Base-by-base conservation (phyloP, 1,140 invertebrate genomes). In the Lineus longissimus region DNA sequence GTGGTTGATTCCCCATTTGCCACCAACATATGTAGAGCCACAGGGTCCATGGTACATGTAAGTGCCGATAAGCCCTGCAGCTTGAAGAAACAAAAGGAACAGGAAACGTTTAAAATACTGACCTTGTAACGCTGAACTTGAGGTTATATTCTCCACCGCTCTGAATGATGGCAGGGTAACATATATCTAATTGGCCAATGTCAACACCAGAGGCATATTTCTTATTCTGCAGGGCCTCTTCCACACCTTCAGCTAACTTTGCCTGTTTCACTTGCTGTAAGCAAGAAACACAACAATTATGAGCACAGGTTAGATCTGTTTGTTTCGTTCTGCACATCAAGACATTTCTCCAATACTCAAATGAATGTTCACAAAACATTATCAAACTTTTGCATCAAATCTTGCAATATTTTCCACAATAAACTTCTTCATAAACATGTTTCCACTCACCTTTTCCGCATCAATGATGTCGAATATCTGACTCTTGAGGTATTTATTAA, bases 401-500 rank as follows among this genome's bases (percentile, higher is more conserved):
- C 40, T 43, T 43, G 19, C 11, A 11, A 51, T n/a, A 51, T 51
- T 6, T 9, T 51, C 6, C n/a, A n/a, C 9, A 51, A 51, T 51
- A 51, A n/a, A 51, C 47, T 6, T 27, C 55, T 59, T 51, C 64
- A 17, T 1, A 25, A 31, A 29, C 29, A n/a, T 19, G 31, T 23
- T 54, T 25, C 33, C 63, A 58, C 66, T 76, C 83, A 94, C 92
- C 78, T 86, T 86, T 76, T 98, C 96, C 7, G 91, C 90, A 86
- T 99, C 97, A 76, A 99, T 96, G 70, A 98, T 95, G 79, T 97
- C 94, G 89, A 98, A 97, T 62, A 99, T 93, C 82, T 98, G 93
- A 82, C 97, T 93, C 82, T 95, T 95, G 7, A 99, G 85, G 83
- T 95, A 97, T 76, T 98, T 98, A 29, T 88, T 92, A 79, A 96